Evolutionary conservation across 2,888 invertebrate species (phyloP).

Genomic region (Xylocampa areola): DNA sequence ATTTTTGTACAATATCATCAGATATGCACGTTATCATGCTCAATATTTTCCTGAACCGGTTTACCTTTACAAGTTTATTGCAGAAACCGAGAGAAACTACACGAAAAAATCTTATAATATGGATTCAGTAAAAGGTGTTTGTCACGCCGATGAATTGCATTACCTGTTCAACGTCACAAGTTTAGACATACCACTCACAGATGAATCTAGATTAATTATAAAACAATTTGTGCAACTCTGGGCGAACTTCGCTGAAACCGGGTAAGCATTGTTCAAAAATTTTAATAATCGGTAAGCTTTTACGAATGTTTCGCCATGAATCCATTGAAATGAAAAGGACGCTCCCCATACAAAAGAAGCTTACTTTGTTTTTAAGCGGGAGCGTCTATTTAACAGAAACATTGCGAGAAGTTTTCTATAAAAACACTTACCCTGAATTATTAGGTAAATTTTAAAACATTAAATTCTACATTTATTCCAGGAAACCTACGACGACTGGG

Average conservation of each 20-base stretch:
- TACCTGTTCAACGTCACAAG: slow-evolving; percentile 81
- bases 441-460: too few species aligned
- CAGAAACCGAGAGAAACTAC: slow-evolving; percentile 81
- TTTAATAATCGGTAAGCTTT: too few species aligned
- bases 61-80: slow-evolving; percentile 79
- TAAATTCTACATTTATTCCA: slow-evolving; percentile 62
- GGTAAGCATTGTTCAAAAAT: slow-evolving; percentile 68
- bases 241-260: slow-evolving; percentile 79
- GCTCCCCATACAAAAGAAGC: too few species aligned
- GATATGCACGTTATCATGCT: slow-evolving; percentile 77
- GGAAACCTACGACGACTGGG: slow-evolving; percentile 75
- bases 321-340: too few species aligned
- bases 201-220: slow-evolving; percentile 72
- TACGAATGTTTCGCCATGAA: too few species aligned
- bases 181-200: slow-evolving; percentile 76
- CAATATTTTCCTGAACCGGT: slow-evolving; percentile 66
- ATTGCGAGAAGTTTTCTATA: too few species aligned
- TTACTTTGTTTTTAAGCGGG: too few species aligned
- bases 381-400: too few species aligned
- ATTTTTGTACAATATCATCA: slow-evolving; percentile 78
- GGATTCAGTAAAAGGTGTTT: slow-evolving; percentile 76
- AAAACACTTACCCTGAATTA: too few species aligned
- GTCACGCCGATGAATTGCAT: slow-evolving; percentile 82
- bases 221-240: slow-evolving; percentile 75
- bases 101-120: slow-evolving; percentile 79